Evolutionary conservation across 2,113 vertebrate species (phyloP).

Genomic region (Regulus satrapa): DNA sequence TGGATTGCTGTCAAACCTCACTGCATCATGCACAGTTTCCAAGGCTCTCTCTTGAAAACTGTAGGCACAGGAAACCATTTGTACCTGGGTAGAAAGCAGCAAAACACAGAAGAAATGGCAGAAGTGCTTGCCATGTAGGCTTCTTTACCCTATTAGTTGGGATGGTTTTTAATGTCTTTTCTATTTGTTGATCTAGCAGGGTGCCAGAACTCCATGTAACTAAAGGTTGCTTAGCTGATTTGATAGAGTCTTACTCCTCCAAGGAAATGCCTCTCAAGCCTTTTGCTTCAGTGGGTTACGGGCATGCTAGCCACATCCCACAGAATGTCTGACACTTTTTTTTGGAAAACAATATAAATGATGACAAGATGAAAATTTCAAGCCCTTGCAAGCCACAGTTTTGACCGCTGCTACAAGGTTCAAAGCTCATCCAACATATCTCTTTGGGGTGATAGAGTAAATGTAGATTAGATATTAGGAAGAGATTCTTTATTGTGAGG

Average conservation of each 20-base stretch:
- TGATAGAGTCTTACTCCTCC: neutral
- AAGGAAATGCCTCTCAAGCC: neutral
- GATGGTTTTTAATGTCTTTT: neutral
- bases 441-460: neutral
- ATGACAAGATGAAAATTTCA: neutral
- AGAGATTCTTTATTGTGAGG: neutral
- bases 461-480: neutral
- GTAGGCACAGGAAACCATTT: neutral
- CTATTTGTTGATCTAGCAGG: constrained; percentile 15
- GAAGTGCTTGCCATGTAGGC: neutral
- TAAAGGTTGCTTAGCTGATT: neutral
- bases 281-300: neutral
- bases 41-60: constrained; percentile 17
- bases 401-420: neutral
- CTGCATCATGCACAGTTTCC: neutral
- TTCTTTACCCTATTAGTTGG: neutral
- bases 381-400: neutral
- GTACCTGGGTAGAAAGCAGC: neutral
- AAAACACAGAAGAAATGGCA: neutral
- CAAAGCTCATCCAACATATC: neutral
- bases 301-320: fast-evolving
- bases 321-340: neutral
- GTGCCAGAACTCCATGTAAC: neutral
- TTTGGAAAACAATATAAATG: neutral
- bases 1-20: neutral